These are phyloP conservation scores for Mallotus villosus DNA, from an alignment of 2,797 vertebrate genomes.

Conservation along the genomic window DNA sequence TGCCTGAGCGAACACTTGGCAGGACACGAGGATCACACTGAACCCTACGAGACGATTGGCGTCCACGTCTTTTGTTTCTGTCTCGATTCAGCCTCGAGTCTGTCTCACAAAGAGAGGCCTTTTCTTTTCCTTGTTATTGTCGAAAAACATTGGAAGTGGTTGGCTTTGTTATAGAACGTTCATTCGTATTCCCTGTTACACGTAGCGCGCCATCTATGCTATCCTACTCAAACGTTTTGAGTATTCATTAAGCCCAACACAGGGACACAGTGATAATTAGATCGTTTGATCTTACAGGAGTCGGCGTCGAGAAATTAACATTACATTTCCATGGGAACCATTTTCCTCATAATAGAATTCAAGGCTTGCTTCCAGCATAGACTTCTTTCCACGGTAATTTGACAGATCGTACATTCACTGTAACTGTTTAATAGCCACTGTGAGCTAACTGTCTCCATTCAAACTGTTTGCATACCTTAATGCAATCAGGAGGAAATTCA, in stretches of 20 bases:
- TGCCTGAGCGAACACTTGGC: constrained; percentile 27
- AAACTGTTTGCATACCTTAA: constrained; percentile 21
- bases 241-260: background rate
- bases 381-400: background rate
- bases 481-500: constrained; percentile 17
- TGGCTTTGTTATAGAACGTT: too few relatives aligned
- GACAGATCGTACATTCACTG: constrained; percentile 14
- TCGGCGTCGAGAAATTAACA: background rate
- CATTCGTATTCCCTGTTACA: background rate
- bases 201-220: background rate
- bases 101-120: background rate
- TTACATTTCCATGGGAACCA: constrained; percentile 29
- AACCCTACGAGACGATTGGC: constrained; percentile 17
- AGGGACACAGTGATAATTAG: background rate
- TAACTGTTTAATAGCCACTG: constrained; percentile 12
- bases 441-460: background rate
- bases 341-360: background rate
- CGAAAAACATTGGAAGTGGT: too few relatives aligned
- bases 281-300: constrained; percentile 11
- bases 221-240: background rate
- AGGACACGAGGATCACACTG: constrained; percentile 26
- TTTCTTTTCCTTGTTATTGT: background rate
- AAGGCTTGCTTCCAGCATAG: constrained; percentile 2
- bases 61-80: constrained; percentile 4
- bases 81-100: constrained; percentile 3